phyloP scores from a whole-genome alignment of 92 coral and sea anemone genomes.

The Meandrina meandrites region DNA sequence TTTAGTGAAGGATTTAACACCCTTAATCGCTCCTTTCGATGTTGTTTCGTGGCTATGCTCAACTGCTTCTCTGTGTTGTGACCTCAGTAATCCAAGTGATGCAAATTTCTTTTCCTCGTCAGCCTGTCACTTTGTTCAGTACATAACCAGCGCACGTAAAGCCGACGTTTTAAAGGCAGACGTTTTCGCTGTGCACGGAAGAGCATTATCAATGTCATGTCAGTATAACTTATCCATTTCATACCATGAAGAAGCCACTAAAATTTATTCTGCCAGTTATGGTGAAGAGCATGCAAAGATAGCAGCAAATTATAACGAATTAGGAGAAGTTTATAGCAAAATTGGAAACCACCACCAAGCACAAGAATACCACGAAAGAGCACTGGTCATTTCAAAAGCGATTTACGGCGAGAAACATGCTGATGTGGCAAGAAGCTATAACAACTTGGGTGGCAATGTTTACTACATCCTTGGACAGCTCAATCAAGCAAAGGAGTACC shows the following conservation, averaged over 20 bases:
- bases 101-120: background rate
- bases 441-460: background rate
- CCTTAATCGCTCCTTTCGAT: background rate
- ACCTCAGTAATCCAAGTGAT: background rate
- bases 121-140: background rate
- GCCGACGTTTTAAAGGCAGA: background rate
- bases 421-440: background rate
- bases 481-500: constrained; percentile 9
- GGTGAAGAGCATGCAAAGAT: background rate
- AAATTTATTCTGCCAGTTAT: background rate
- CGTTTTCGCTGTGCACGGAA: background rate
- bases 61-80: background rate
- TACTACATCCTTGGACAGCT: background rate
- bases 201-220: background rate
- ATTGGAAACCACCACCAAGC: constrained; percentile 12
- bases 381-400: background rate
- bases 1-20: background rate
- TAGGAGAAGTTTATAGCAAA: background rate
- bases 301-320: background rate
- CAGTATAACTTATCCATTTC: background rate
- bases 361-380: constrained; percentile 9
- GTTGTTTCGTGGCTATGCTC: background rate
- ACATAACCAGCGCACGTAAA: too few species aligned
- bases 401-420: background rate
- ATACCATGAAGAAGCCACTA: constrained; percentile 4